Base-by-base conservation (phyloP, 2,113 vertebrate genomes). In the Rhizomys pruinosus region DNA sequence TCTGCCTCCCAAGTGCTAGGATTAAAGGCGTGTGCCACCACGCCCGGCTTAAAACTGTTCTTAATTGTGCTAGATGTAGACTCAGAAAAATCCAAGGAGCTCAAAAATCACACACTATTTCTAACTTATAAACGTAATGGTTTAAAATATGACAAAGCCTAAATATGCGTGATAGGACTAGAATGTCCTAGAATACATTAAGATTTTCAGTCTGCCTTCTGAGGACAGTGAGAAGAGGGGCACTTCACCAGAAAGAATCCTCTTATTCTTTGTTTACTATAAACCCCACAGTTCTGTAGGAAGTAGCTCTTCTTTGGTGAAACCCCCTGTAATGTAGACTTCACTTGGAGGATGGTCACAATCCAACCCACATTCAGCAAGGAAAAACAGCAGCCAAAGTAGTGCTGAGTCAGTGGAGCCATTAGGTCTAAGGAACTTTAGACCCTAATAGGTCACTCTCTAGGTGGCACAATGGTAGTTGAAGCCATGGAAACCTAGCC, bases 181-280 rank as follows among this genome's bases (percentile, higher is more conserved):
- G 66, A 76, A 94, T 77, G 4, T 55, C 37, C 47, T 63, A 87
- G 25, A 92, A 39, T 77, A 71, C 55, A 88, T 87, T 89, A 94
- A 68, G 19, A 63, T 27, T 52, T 47, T 80, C 29, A 25, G 78
- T 34, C 4, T 39, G 66, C 34, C 20, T 32, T 12, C 63, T 52
- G 39, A 12, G 27, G 29, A 16, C 9, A 22, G 19, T 12, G 37
- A 59, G 2, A 57, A 15, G 7, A 0, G 4, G 39, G n/a, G 42
- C 19, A 57, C 71, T 11, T 69, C 69, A 11, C 25, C 68, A 79
- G 52, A 89, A 74, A 89, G 59, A 69, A 92, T 10, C 7, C 74
- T 87, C 44, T 91, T 73, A 27, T 85, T 25, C 42, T 89, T 86
- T 44, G 22, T 74, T n/a, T 63, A 69, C 6, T 59, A 9, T 61